Evolutionary conservation across 92 coral and sea anemone species (phyloP), one percentile per base, ranked within the genome.

Genomic region (Paramuricea clavata): DNA sequence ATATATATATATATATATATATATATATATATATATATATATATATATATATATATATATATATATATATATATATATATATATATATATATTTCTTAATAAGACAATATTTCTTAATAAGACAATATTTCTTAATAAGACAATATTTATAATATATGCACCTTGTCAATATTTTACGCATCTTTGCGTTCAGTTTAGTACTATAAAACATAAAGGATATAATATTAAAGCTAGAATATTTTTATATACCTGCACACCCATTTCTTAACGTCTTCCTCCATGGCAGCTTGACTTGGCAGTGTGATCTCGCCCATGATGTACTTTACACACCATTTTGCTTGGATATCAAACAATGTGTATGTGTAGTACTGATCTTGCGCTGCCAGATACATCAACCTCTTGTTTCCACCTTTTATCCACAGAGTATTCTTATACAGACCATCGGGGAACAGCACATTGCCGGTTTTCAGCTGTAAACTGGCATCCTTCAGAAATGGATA

Each of bases 401-500:
- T 57, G 64, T 89, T 89, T 5, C 87, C 93, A 12, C 80, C 88
- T 19, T 72, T 22, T 4, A 49, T 65, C 85, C 86, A 91, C 42
- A 91, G 49, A 17, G 78, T 72, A 21, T 72, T 43, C 70, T 87
- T 87, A 76, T 91, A 91, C 22, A 91, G 83, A 19, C 86, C 92
- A 10, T 67, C 52, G 2, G 91, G 89, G 59, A 65, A 91, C 68
- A 83, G 12, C 8, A 82, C 74, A 60, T 91, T 91, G 57, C 15
- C 7, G 2, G 74, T 21, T 65, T 77, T 83, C 49, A 91, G 81
- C 10, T 92, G 86, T 50, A 91, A 69, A 21, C 82, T 44, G 22
- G 83, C 89, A 12, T 88, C 89, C 36, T 54, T 54, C 25, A 91
- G 49, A 67, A 87, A 91, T 2, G 92, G 92, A n/a, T 56, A 91